These are phyloP conservation scores for Dynastes tityus DNA, from an alignment of 2,888 invertebrate species.

Conservation along the genomic window DNA sequence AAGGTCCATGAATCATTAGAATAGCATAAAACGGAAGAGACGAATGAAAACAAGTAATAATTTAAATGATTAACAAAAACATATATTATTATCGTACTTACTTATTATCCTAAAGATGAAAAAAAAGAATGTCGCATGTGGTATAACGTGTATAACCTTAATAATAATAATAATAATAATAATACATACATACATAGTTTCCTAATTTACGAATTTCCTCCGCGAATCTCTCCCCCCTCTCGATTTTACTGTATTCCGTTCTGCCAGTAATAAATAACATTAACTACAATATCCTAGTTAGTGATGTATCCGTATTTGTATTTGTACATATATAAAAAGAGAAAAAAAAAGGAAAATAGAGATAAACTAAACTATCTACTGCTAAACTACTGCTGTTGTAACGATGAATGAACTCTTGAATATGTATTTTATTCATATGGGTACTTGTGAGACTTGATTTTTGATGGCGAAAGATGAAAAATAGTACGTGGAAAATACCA, in stretches of 20 bases:
- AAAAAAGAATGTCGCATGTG: conserved; percentile 6
- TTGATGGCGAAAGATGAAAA: conserved; percentile 27
- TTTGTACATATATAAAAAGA: conserved; percentile 59
- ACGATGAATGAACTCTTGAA: conserved; percentile 68
- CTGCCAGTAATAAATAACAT: background rate
- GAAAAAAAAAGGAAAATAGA: conserved; percentile 1
- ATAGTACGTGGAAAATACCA: background rate
- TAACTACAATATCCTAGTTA: background rate
- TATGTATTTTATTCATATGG: conserved; percentile 47
- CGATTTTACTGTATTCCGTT: conserved; percentile 13
- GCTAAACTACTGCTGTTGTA: conserved; percentile 68
- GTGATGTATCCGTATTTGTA: conserved; percentile 55
- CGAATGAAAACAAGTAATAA: conserved; percentile 46
- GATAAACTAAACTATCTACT: conserved; percentile 5
- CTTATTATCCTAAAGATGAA: conserved; percentile 11
- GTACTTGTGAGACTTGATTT: conserved; percentile 49
- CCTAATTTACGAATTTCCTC: conserved; percentile 22
- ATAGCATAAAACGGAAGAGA: conserved; percentile 62
- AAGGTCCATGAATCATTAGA: conserved; percentile 70
- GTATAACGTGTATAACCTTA: conserved; percentile 14
- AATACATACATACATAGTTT: conserved; percentile 23
- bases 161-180: background rate
- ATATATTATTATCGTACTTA: conserved; percentile 27
- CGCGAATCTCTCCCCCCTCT: conserved; percentile 2
- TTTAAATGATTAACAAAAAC: conserved; percentile 51